A percentile compares a stretch with the other conserved stretches of the same genome.
Evolutionary conservation across 2,113 vertebrate species (phyloP).

Genomic region (Caracal caracal): DNA sequence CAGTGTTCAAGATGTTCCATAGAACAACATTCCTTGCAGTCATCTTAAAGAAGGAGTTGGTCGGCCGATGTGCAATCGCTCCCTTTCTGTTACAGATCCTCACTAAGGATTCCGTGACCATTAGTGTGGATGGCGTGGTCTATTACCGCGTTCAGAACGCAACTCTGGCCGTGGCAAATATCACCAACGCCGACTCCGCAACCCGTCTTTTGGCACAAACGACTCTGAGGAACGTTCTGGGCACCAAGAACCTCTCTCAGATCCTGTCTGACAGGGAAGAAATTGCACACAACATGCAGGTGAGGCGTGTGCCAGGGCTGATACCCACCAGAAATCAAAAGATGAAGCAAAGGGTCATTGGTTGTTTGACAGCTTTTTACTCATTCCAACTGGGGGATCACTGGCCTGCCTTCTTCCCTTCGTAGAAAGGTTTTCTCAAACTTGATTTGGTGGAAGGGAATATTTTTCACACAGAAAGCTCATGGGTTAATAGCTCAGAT

Average conservation of each 20-base stretch:
- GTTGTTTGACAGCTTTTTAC: neutral
- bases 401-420: neutral
- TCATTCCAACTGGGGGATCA: neutral
- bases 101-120: conserved; percentile 96
- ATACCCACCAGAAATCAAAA: rapidly evolving
- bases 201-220: conserved; percentile 96
- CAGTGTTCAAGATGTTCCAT: neutral
- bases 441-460: neutral
- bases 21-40: neutral
- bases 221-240: conserved; percentile 95
- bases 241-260: conserved; percentile 96
- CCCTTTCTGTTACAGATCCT: conserved; percentile 87
- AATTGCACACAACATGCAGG: conserved; percentile 98
- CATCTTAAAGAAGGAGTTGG: neutral
- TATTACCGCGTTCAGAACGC: conserved; percentile 97
- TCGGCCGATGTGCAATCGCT: too few relatives aligned
- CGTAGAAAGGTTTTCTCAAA: neutral
- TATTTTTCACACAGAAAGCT: neutral
- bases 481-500: neutral
- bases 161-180: conserved; percentile 94
- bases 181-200: conserved; percentile 95
- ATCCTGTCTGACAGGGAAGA: conserved; percentile 97
- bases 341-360: rapidly evolving
- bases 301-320: conserved; percentile 53
- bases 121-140: conserved; percentile 96